Conservation (phyloP, 2,888 invertebrate genomes). For the Plebejus melissa region DNA sequence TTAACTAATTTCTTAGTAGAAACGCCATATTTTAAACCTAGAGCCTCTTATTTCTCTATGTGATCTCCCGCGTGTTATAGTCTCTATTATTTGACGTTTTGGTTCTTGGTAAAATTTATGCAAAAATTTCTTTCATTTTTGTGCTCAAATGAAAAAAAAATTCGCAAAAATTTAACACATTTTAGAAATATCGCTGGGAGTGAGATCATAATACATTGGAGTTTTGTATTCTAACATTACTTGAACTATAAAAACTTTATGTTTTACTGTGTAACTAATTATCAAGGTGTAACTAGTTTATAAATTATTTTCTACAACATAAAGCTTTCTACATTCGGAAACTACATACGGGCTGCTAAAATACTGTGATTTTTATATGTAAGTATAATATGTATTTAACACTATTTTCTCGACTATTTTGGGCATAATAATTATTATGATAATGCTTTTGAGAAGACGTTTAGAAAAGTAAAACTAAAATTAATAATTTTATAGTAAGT, state of each 20-base stretch:
- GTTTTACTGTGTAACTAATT: slow-evolving; percentile 14
- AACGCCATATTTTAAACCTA: slow-evolving; percentile 22
- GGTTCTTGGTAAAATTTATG: neutral
- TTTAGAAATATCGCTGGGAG: slow-evolving; percentile 7
- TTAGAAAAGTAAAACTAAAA: too few relatives aligned
- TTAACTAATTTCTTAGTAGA: slow-evolving; percentile 4
- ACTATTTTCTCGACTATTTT: neutral
- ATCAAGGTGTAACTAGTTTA: slow-evolving; percentile 6
- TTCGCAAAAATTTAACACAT: neutral
- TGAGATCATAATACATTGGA: slow-evolving; percentile 25
- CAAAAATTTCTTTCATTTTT: neutral
- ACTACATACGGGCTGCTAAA: slow-evolving; percentile 1
- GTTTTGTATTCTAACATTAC: slow-evolving; percentile 11
- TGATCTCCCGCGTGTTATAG: slow-evolving; percentile 27
- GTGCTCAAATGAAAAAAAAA: neutral
- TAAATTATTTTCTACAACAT: neutral
- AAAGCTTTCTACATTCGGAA: slow-evolving; percentile 11
- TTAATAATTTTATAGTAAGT: too few relatives aligned
- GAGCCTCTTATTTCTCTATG: slow-evolving; percentile 27
- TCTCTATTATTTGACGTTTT: neutral
- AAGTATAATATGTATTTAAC: neutral
- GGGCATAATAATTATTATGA: neutral
- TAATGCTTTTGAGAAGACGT: too few relatives aligned
- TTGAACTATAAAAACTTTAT: neutral
- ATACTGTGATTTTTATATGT: neutral